Percentiles rank a stretch among this genome's conserved stretches.
These are phyloP conservation scores for Pristiophorus japonicus DNA, from an alignment of 2,113 vertebrate genomes.

Conservation along the genomic window DNA sequence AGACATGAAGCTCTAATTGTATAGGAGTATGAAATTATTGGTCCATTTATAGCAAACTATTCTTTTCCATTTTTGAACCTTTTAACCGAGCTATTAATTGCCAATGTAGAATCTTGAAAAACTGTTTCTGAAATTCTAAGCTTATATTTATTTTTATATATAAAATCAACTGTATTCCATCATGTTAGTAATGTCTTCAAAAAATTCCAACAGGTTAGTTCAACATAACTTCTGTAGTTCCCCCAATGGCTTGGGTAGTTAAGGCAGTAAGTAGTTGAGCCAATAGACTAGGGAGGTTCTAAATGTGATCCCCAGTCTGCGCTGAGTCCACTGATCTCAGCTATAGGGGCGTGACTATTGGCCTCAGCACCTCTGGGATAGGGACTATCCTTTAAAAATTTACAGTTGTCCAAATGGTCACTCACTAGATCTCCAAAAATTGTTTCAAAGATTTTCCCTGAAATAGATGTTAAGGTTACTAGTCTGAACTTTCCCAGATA, in stretches of 20 bases:
- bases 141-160: too few relatives aligned
- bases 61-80: too few relatives aligned
- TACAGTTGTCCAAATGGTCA: background rate
- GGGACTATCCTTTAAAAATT: background rate
- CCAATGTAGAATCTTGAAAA: background rate
- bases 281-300: background rate
- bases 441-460: background rate
- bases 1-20: too few relatives aligned
- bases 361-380: background rate
- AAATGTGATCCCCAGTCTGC: background rate
- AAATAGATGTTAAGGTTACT: background rate
- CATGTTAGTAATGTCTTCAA: too few relatives aligned
- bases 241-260: background rate
- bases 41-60: too few relatives aligned
- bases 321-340: background rate
- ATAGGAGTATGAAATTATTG: too few relatives aligned
- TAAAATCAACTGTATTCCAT: too few relatives aligned
- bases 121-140: background rate
- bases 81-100: background rate
- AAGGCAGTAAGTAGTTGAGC: background rate
- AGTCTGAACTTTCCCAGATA: background rate
- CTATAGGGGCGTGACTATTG: background rate
- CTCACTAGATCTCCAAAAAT: background rate
- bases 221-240: background rate
- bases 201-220: too few relatives aligned